Evolutionary conservation across 1,140 invertebrate genomes (phyloP).

Genomic region (Patella vulgata): DNA sequence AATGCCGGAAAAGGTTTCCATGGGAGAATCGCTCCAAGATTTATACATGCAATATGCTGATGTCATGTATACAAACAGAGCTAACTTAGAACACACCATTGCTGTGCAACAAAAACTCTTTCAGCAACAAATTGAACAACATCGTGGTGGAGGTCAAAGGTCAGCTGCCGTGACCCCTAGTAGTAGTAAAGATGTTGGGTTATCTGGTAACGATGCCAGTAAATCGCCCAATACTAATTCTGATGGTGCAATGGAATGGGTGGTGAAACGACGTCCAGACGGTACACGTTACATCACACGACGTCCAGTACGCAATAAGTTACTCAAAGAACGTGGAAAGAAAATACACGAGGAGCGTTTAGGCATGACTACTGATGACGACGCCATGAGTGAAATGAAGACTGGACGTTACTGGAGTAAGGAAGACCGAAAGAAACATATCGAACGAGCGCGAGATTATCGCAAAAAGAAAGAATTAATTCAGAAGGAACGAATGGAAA

Average conservation of each 20-base stretch:
- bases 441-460: conserved; percentile 76
- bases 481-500: conserved; percentile 62
- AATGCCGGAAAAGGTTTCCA: conserved; percentile 35
- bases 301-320: conserved; percentile 75
- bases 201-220: conserved; percentile 24
- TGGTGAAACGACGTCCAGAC: conserved; percentile 82
- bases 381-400: conserved; percentile 84
- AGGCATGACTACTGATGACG: conserved; percentile 83
- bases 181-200: conserved; percentile 35
- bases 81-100: conserved; percentile 79
- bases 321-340: conserved; percentile 77
- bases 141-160: conserved; percentile 14
- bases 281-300: conserved; percentile 83
- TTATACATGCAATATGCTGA: conserved; percentile 64
- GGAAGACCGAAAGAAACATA: conserved; percentile 80
- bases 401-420: conserved; percentile 83
- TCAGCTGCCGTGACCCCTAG: conserved; percentile 8
- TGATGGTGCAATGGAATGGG: conserved; percentile 76
- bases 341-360: conserved; percentile 77
- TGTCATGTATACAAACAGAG: conserved; percentile 79
- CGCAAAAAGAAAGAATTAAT: conserved; percentile 66
- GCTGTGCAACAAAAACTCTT: conserved; percentile 78
- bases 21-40: conserved; percentile 60
- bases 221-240: conserved; percentile 41
- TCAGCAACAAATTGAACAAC: conserved; percentile 67